Conservation (phyloP, 2,888 invertebrate genomes). For the Miltochrista miniata region DNA sequence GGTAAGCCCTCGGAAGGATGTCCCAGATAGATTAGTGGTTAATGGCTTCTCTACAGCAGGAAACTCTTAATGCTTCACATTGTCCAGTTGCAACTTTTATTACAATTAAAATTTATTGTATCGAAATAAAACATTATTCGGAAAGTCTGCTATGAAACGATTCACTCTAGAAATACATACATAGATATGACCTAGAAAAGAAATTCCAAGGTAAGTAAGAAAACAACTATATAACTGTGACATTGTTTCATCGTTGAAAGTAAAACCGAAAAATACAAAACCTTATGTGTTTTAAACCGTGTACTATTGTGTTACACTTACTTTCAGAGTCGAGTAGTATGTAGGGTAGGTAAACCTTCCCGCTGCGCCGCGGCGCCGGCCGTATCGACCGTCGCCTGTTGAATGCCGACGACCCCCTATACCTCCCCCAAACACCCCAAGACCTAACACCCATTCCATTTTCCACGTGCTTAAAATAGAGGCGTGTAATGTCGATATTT, state of each 20-base stretch:
- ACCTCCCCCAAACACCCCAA: conserved; percentile 56
- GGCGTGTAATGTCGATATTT: conserved; percentile 79
- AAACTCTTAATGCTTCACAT: no score
- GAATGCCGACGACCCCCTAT: conserved; percentile 71
- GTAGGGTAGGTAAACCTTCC: conserved; percentile 58
- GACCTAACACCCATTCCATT: conserved; percentile 65
- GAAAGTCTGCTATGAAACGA: no score
- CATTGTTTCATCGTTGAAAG: no score
- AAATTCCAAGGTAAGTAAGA: conserved; percentile 1
- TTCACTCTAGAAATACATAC: no score
- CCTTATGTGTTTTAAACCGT: conserved; percentile 13
- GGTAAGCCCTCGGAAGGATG: no score
- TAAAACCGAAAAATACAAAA: no score
- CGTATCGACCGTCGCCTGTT: conserved; percentile 79
- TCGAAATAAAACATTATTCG: no score
- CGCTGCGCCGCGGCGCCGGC: conserved; percentile 70
- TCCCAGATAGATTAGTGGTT: no score
- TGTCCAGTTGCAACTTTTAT: no score
- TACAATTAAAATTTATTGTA: no score
- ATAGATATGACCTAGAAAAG: conserved; percentile 10
- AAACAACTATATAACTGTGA: no score
- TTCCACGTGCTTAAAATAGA: conserved; percentile 83
- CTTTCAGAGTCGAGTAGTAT: conserved; percentile 34
- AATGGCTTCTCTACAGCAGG: no score
- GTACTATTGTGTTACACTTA: conserved; percentile 37